These are phyloP conservation scores for Megalopta genalis DNA, from an alignment of 1,140 invertebrate species.

Conservation along the genomic window DNA sequence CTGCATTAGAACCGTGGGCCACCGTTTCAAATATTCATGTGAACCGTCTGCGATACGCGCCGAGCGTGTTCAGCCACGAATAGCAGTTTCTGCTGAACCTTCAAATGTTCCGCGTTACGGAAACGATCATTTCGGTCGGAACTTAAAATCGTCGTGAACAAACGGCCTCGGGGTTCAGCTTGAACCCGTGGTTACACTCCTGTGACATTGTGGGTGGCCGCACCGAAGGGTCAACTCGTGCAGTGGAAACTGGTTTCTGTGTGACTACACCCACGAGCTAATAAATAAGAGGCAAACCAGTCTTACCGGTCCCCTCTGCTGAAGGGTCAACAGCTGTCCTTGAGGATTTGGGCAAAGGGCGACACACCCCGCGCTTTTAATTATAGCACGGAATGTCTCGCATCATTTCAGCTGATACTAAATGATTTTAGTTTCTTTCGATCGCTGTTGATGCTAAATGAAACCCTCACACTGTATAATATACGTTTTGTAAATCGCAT, in stretches of 20 bases:
- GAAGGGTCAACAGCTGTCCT: neutral
- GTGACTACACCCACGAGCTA: neutral
- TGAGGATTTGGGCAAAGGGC: neutral
- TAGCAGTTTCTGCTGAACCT: neutral
- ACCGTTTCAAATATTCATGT: neutral
- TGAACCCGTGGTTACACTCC: too few species aligned
- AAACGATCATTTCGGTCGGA: too few species aligned
- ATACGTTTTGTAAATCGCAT: too few species aligned
- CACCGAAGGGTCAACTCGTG: neutral
- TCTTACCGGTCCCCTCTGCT: neutral
- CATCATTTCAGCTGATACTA: too few species aligned
- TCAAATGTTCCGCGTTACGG: too few species aligned
- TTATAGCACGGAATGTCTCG: too few species aligned
- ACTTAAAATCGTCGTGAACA: too few species aligned
- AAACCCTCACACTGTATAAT: too few species aligned
- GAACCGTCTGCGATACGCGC: neutral
- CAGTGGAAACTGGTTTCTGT: slow-evolving; percentile 1
- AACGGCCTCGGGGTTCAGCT: too few species aligned
- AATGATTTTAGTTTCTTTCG: too few species aligned
- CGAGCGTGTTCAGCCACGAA: neutral
- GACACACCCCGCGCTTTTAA: too few species aligned
- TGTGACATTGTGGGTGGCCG: neutral
- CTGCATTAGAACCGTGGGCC: neutral
- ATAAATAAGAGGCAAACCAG: neutral
- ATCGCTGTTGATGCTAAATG: too few species aligned